Conservation (phyloP, 2,797 vertebrate species). For the Anguilla marmorata region DNA sequence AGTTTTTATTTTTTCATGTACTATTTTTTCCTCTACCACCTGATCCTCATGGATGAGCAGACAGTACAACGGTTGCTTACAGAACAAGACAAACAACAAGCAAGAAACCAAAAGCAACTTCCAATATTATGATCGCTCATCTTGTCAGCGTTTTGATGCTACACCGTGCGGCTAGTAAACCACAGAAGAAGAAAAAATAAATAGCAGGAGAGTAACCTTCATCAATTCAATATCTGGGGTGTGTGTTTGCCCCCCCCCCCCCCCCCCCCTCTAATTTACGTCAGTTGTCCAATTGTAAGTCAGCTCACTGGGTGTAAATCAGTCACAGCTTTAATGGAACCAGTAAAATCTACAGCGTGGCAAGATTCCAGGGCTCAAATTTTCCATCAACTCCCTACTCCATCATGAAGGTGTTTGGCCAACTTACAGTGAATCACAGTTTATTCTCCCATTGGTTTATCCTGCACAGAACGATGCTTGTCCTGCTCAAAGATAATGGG, state of each 20-base stretch:
- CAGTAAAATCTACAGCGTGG: neutral
- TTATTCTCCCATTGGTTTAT: neutral
- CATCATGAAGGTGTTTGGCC: neutral
- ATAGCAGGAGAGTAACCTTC: neutral
- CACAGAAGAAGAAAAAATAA: neutral
- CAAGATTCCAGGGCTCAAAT: neutral
- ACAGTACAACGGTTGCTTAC: neutral
- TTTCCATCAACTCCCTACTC: neutral
- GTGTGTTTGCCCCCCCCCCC: neutral
- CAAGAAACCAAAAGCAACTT: neutral
- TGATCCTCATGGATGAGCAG: neutral
- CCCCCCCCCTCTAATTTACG: neutral
- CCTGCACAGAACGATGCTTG: neutral
- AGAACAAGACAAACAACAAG: neutral
- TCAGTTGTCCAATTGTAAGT: neutral
- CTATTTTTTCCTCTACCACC: neutral
- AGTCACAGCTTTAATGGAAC: neutral
- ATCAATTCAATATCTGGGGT: neutral
- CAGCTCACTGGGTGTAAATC: neutral
- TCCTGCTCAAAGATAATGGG: neutral
- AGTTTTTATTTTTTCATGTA: slow-evolving; percentile 56
- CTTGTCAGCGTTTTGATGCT: neutral
- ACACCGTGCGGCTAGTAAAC: neutral
- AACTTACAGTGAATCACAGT: neutral
- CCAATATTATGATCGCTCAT: neutral